Conservation (phyloP, 2,113 vertebrate genomes). For the Daubentonia madagascariensis region DNA sequence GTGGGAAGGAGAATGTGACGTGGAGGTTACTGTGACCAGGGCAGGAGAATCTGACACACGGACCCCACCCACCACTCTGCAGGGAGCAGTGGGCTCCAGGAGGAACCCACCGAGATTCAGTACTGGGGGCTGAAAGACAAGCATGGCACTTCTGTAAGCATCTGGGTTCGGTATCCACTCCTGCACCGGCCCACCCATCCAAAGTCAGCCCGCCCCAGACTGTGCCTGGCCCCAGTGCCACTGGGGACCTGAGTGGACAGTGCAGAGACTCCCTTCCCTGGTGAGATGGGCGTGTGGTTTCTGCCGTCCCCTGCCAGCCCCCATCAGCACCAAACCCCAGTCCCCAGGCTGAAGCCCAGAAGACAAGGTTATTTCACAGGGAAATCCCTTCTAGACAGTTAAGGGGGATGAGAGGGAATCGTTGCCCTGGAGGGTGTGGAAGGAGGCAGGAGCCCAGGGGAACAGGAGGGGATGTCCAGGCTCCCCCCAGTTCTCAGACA, state of each 20-base stretch:
- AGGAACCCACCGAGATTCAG: accelerated
- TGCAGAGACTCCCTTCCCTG: not conserved
- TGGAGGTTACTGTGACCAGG: accelerated
- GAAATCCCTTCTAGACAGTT: not conserved
- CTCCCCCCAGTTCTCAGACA: too few species aligned
- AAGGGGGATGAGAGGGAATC: not conserved
- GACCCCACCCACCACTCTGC: not conserved
- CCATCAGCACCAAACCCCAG: too few species aligned
- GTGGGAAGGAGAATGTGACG: not conserved
- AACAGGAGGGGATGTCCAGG: too few species aligned
- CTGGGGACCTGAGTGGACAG: too few species aligned
- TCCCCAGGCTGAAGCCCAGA: not conserved
- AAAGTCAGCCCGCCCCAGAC: too few species aligned
- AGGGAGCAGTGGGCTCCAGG: too few species aligned
- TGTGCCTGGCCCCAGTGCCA: too few species aligned
- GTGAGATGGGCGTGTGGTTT: too few species aligned
- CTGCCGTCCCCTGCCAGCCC: too few species aligned
- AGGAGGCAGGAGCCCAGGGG: accelerated
- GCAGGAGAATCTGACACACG: not conserved
- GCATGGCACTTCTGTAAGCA: accelerated
- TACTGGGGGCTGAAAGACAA: too few species aligned
- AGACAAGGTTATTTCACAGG: too few species aligned
- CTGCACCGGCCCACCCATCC: not conserved
- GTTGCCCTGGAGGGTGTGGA: too few species aligned
- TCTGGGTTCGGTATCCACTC: not conserved